Percentiles rank a stretch among this genome's conserved stretches.
These are phyloP conservation scores for Mamestra configurata DNA, from an alignment of 1,140 invertebrate genomes.

Conservation along the genomic window DNA sequence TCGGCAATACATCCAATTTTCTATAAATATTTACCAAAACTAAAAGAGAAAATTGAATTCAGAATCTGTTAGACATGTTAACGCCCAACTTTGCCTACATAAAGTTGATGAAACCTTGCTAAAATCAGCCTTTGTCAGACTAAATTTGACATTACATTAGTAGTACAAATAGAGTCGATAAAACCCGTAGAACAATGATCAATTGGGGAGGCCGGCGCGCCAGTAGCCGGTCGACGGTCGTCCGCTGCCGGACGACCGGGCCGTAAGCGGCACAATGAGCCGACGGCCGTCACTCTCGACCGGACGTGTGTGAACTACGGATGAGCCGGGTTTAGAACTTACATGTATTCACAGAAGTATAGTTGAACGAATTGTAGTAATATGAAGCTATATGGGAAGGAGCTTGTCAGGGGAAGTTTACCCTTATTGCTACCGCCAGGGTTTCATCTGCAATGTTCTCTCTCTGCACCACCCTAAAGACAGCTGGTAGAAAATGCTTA, in stretches of 20 bases:
- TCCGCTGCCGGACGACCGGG: neutral
- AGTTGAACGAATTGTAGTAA: too few relatives aligned
- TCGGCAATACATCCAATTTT: too few relatives aligned
- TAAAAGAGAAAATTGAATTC: too few relatives aligned
- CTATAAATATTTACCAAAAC: too few relatives aligned
- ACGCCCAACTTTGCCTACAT: too few relatives aligned
- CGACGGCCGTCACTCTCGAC: slow-evolving; percentile 28
- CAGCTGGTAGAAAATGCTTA: too few relatives aligned
- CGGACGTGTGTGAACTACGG: slow-evolving; percentile 25
- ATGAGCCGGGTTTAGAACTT: neutral
- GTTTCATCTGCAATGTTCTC: too few relatives aligned
- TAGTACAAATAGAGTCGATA: slow-evolving; percentile 14
- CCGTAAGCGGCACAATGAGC: slow-evolving; percentile 28
- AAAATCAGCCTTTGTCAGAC: neutral
- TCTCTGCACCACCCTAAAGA: too few relatives aligned
- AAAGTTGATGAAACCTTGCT: neutral
- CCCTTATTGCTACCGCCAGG: too few relatives aligned
- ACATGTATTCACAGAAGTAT: neutral
- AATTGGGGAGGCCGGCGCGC: slow-evolving; percentile 18
- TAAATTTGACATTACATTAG: neutral
- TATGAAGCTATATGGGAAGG: too few relatives aligned
- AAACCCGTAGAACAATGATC: slow-evolving; percentile 37
- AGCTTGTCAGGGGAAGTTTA: too few relatives aligned
- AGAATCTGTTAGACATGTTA: too few relatives aligned
- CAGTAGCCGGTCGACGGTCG: neutral